phyloP scores from a whole-genome alignment of 2,113 vertebrate species.

The Anhinga anhinga region DNA sequence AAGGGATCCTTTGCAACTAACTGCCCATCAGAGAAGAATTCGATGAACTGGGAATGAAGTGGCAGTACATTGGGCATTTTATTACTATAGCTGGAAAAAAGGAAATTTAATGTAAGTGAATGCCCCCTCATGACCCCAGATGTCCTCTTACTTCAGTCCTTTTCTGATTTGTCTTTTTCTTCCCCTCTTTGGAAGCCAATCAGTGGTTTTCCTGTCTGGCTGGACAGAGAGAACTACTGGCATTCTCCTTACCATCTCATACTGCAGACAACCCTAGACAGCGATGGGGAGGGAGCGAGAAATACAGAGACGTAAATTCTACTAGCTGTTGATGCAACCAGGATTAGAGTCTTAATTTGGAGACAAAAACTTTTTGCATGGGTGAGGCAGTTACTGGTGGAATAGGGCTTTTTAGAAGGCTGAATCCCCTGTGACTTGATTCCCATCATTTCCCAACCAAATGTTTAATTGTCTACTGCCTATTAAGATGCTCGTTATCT shows the following conservation, averaged over 20 bases:
- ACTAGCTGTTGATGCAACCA: neutral
- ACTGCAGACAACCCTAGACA: neutral
- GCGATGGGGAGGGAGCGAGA: neutral
- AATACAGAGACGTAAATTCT: neutral
- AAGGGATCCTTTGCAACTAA: conserved; percentile 51
- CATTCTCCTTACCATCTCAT: neutral
- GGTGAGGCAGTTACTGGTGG: neutral
- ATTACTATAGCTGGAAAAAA: conserved; percentile 8
- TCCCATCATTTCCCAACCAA: neutral
- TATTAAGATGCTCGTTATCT: neutral
- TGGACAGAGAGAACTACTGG: neutral
- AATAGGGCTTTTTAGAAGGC: neutral
- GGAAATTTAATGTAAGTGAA: neutral
- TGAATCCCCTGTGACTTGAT: neutral
- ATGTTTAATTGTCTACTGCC: neutral
- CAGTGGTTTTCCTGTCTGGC: neutral
- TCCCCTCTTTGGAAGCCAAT: conserved; percentile 21
- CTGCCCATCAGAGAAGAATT: conserved; percentile 44
- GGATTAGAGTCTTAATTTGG: neutral
- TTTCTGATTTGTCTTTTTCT: conserved; percentile 19
- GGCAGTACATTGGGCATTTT: conserved; percentile 31
- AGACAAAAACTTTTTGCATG: neutral
- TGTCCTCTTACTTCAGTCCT: neutral
- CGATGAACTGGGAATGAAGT: conserved; percentile 39
- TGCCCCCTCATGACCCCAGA: neutral